A percentile compares a stretch with the other conserved stretches of the same genome.
phyloP scores from a whole-genome alignment of 2,113 vertebrate species.

The Lepisosteus oculatus region DNA sequence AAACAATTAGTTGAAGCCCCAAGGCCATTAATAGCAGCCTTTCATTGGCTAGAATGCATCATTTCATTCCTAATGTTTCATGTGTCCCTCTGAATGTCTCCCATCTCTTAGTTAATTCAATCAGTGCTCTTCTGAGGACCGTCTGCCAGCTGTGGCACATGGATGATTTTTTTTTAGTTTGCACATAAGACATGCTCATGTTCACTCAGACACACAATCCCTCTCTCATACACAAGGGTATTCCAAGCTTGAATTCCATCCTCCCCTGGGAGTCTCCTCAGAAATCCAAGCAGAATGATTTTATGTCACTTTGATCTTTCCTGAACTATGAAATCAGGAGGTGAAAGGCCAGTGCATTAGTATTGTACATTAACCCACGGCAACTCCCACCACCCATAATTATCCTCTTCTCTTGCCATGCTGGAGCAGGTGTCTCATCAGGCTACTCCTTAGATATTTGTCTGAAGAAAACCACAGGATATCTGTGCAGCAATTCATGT shows the following conservation, averaged over 20 bases:
- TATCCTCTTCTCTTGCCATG: not conserved
- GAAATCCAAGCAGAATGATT: not conserved
- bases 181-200: not conserved
- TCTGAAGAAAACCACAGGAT: too few relatives aligned
- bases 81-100: not conserved
- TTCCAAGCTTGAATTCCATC: not conserved
- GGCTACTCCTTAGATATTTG: too few relatives aligned
- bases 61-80: not conserved
- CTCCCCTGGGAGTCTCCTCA: not conserved
- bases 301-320: slow-evolving; percentile 5
- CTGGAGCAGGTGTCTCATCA: too few relatives aligned
- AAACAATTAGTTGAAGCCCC: not conserved
- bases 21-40: not conserved
- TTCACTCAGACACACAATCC: not conserved
- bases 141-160: not conserved
- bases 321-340: not conserved
- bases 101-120: not conserved
- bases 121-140: not conserved
- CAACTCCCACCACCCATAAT: not conserved
- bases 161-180: too few relatives aligned
- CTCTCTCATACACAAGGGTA: not conserved
- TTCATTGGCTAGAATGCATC: not conserved
- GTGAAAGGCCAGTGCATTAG: slow-evolving; percentile 16
- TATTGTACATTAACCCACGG: slow-evolving; percentile 11
- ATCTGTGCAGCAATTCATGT: too few relatives aligned